Conservation (phyloP, 2,113 vertebrate species). For the Leucopternis melanops region DNA sequence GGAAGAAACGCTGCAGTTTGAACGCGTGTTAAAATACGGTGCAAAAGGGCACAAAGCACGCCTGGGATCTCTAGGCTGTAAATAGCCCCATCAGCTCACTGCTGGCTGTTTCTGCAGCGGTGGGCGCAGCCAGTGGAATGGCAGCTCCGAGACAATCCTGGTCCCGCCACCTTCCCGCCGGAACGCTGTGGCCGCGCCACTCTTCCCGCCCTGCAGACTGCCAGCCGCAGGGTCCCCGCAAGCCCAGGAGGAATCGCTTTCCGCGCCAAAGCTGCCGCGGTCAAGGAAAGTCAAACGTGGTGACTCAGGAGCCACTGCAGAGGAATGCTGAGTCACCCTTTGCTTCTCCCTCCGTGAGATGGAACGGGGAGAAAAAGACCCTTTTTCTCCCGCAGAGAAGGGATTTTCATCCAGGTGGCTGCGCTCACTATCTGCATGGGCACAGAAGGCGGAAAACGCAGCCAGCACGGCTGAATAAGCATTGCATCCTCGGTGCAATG, state of each 20-base stretch:
- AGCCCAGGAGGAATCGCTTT: neutral
- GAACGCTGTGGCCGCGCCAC: neutral
- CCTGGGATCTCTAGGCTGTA: accelerated
- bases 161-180: neutral
- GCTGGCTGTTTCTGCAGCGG: neutral
- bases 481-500: neutral
- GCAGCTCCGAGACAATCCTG: neutral
- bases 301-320: neutral
- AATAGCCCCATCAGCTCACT: accelerated
- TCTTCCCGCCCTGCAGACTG: neutral
- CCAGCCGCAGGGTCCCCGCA: neutral
- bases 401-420: neutral
- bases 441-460: accelerated
- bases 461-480: neutral
- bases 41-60: neutral
- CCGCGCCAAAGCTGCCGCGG: neutral
- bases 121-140: accelerated
- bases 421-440: neutral
- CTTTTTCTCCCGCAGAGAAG: neutral
- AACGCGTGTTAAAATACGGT: accelerated
- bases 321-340: neutral
- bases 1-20: accelerated
- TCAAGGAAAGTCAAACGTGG: accelerated
- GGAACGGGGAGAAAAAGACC: neutral
- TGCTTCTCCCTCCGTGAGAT: neutral